Conservation (phyloP, 2,797 vertebrate species). For the Coregonus ussuriensis region DNA sequence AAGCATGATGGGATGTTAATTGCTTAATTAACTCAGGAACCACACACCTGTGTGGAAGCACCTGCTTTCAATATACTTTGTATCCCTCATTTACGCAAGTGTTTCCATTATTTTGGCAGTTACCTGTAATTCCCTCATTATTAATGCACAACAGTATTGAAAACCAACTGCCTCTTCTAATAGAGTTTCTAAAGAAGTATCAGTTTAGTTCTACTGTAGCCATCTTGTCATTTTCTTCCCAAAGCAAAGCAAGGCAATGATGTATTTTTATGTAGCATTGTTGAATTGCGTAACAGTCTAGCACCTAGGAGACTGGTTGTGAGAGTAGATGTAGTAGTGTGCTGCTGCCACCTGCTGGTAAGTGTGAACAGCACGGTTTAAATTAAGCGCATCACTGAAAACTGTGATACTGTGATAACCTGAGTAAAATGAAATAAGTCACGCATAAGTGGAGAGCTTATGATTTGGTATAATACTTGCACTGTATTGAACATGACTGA, state of each 20-base stretch:
- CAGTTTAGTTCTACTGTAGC: neutral
- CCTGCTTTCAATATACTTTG: too few species aligned
- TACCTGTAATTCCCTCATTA: neutral
- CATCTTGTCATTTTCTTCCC: too few species aligned
- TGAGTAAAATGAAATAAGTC: neutral
- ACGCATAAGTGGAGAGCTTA: neutral
- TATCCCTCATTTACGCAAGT: too few species aligned
- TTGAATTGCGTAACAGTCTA: neutral
- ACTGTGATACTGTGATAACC: neutral
- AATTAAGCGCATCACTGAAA: neutral
- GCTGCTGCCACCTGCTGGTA: constrained; percentile 46
- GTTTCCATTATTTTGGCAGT: too few species aligned
- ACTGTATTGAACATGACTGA: too few species aligned
- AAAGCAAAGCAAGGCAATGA: too few species aligned
- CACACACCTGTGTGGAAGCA: too few species aligned
- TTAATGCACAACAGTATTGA: neutral
- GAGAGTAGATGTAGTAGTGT: neutral
- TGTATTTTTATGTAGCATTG: neutral
- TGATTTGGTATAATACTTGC: too few species aligned
- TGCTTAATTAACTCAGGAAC: too few species aligned
- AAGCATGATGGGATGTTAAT: too few species aligned
- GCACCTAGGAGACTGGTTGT: neutral
- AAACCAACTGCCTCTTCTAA: neutral
- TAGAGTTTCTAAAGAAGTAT: neutral
- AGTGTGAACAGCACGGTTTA: neutral